These are phyloP conservation scores for Oedothorax gibbosus DNA, from an alignment of 1,140 invertebrate species.

Conservation along the genomic window DNA sequence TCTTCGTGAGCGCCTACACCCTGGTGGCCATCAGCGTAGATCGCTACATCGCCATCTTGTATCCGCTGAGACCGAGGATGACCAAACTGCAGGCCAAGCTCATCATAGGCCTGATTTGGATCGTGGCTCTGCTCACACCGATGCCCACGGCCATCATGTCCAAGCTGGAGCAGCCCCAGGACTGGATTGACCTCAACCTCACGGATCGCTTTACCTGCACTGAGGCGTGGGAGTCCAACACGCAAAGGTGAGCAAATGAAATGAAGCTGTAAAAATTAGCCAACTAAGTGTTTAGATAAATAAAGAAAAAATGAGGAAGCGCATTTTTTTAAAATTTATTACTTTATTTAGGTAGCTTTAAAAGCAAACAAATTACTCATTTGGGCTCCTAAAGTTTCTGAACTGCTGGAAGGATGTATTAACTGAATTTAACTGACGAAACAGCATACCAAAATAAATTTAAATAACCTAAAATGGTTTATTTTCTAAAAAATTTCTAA, in stretches of 20 bases:
- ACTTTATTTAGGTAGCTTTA: no score
- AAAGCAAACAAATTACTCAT: no score
- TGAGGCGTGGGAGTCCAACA: conserved; percentile 64
- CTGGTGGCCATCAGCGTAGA: conserved; percentile 87
- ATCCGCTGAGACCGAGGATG: conserved; percentile 83
- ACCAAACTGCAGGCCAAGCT: conserved; percentile 78
- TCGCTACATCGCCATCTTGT: conserved; percentile 89
- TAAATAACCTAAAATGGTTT: no score
- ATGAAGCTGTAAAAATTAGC: conserved; percentile 70
- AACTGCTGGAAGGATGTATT: no score
- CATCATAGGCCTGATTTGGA: conserved; percentile 82
- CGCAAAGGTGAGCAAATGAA: conserved; percentile 76
- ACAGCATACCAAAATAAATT: no score
- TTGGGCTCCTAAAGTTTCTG: no score
- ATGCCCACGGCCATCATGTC: conserved; percentile 81
- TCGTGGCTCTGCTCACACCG: conserved; percentile 81
- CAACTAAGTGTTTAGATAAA: no score
- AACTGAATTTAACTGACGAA: no score
- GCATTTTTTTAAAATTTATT: no score
- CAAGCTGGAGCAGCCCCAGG: conserved; percentile 70
- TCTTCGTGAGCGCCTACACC: conserved; percentile 83
- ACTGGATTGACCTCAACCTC: conserved; percentile 74
- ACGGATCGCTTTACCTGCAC: conserved; percentile 70
- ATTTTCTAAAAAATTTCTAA: no score
- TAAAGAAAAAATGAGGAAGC: no score